Conservation (phyloP, 37 sponge, comb jelly and placozoan genomes). For the Oopsacas minuta region DNA sequence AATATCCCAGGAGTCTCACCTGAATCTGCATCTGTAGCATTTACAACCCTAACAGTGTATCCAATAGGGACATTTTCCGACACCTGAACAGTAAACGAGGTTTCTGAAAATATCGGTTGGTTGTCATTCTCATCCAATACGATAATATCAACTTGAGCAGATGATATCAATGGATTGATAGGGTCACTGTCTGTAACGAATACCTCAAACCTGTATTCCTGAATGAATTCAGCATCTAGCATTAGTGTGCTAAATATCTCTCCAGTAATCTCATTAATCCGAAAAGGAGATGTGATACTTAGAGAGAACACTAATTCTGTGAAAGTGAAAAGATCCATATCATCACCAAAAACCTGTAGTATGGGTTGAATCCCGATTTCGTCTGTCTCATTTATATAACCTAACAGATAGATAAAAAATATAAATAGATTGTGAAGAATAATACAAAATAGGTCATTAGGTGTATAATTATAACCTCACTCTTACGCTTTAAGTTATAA, state of each 20-base stretch:
- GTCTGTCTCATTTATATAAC: not conserved
- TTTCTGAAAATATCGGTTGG: not conserved
- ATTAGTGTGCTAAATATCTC: not conserved
- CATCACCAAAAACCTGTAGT: not conserved
- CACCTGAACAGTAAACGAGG: not conserved
- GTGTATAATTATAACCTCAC: too few species aligned
- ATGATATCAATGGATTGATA: not conserved
- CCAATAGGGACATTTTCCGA: not conserved
- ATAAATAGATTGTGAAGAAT: too few species aligned
- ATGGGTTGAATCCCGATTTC: not conserved
- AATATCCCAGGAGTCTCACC: too few species aligned
- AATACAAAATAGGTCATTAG: too few species aligned
- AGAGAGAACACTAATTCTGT: not conserved
- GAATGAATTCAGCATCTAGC: not conserved
- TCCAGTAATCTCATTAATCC: not conserved
- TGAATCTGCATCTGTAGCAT: not conserved
- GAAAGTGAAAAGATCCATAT: not conserved
- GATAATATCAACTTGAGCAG: not conserved
- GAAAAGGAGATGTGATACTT: not conserved
- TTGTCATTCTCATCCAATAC: conserved; percentile 2
- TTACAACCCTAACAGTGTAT: not conserved
- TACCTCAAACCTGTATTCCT: not conserved
- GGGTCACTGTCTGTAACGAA: not conserved
- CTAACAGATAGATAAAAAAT: not conserved
- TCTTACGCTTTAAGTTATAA: too few species aligned